These are phyloP conservation scores for Micrastur ruficollis DNA, from an alignment of 2,797 vertebrate species.

Conservation along the genomic window DNA sequence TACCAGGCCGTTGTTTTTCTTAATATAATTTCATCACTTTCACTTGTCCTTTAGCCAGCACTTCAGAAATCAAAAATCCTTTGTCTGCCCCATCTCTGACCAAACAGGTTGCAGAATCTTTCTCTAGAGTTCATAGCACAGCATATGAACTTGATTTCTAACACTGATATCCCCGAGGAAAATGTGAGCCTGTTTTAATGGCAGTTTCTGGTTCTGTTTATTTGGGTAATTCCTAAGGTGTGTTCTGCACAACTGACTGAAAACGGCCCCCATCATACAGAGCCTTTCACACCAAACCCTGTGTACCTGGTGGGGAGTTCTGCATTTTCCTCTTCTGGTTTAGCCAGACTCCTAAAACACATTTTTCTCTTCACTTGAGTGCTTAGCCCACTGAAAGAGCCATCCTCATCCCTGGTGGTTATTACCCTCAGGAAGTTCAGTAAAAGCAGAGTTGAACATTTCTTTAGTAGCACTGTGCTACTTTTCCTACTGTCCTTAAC, in stretches of 20 bases:
- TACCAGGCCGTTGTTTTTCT: conserved; percentile 33
- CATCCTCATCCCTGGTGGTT: neutral
- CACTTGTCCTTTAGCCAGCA: neutral
- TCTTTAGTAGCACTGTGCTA: neutral
- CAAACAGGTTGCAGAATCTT: neutral
- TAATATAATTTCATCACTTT: neutral
- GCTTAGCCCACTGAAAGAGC: neutral
- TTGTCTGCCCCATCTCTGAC: neutral
- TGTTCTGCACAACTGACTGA: neutral
- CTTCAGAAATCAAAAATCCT: neutral
- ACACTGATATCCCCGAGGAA: neutral
- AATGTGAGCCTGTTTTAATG: neutral
- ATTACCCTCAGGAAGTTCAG: neutral
- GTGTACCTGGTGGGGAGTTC: neutral
- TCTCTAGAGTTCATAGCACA: neutral
- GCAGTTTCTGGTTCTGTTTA: neutral
- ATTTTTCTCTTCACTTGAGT: neutral
- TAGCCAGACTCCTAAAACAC: neutral
- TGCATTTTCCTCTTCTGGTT: neutral
- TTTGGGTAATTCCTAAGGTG: neutral
- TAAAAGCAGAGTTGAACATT: neutral
- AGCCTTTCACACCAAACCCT: neutral
- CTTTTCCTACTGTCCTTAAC: neutral
- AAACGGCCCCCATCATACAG: fast-evolving
- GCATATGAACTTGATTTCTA: fast-evolving